A percentile compares a stretch with the other conserved stretches of the same genome.
Evolutionary conservation across 2,888 invertebrate species (phyloP).

Genomic region (Malthinus seriepunctatus): DNA sequence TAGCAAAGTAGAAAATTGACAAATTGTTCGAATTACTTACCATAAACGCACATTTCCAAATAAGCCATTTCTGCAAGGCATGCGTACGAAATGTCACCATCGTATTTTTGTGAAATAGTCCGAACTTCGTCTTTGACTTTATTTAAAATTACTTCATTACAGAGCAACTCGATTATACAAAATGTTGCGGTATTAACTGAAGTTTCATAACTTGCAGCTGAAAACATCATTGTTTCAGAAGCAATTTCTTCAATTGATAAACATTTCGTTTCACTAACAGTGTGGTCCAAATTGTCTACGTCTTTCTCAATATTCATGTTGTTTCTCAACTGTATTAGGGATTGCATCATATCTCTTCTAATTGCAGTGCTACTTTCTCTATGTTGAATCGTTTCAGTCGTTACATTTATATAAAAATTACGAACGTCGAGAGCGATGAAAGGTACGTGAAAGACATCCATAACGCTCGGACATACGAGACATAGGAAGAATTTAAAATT

Average conservation of each 20-base stretch:
- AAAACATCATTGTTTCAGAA: conserved; percentile 41
- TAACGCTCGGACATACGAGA: not conserved
- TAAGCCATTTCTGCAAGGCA: conserved; percentile 56
- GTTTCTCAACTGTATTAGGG: conserved; percentile 7
- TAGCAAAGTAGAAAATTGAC: no score
- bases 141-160: conserved; percentile 53
- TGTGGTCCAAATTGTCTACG: not conserved
- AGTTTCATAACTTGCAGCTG: conserved; percentile 49
- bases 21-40: conserved; percentile 37
- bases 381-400: not conserved
- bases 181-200: conserved; percentile 52
- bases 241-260: conserved; percentile 25
- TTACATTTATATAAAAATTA: conserved; percentile 7
- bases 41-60: conserved; percentile 53
- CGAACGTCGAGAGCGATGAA: not conserved
- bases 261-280: not conserved
- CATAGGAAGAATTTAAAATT: not conserved
- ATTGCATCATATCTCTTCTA: conserved; percentile 6
- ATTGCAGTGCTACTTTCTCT: not conserved
- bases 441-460: not conserved
- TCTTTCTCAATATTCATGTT: not conserved
- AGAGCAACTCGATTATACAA: conserved; percentile 56
- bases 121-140: conserved; percentile 53
- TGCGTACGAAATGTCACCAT: conserved; percentile 54
- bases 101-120: conserved; percentile 45